These are phyloP conservation scores for Acanthurus leucopareius DNA, from an alignment of 2,797 vertebrate genomes.

Conservation along the genomic window DNA sequence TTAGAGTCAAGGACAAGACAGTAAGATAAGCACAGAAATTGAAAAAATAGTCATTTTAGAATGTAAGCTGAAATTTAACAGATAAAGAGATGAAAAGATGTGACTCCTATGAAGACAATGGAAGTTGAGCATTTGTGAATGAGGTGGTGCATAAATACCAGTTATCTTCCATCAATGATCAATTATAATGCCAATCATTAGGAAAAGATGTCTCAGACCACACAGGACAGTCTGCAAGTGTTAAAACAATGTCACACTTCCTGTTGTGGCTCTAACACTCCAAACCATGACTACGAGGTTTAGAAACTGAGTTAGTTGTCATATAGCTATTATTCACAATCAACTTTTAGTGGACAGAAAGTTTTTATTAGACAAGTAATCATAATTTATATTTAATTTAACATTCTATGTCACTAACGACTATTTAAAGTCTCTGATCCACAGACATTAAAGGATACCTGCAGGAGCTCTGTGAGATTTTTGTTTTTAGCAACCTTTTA, in stretches of 20 bases:
- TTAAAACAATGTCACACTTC: background rate
- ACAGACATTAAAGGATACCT: background rate
- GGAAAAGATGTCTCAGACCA: background rate
- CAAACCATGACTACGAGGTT: background rate
- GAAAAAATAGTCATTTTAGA: slow-evolving; percentile 12
- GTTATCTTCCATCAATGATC: slow-evolving; percentile 59
- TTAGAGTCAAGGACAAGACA: background rate
- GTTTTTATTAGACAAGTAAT: background rate
- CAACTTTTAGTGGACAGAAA: background rate
- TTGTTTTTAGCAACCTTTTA: background rate
- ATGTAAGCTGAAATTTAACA: slow-evolving; percentile 2
- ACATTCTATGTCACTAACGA: background rate
- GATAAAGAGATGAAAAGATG: slow-evolving; percentile 7
- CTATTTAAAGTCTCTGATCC: background rate
- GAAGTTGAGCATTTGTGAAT: background rate
- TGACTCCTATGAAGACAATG: background rate
- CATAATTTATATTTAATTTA: background rate
- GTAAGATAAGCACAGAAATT: background rate
- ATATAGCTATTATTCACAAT: background rate
- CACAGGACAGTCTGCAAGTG: background rate
- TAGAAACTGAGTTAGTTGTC: background rate
- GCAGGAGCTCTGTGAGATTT: background rate
- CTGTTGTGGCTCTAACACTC: too few relatives aligned
- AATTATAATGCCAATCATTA: slow-evolving; percentile 42
- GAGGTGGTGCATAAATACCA: slow-evolving; percentile 12